A percentile compares a stretch with the other conserved stretches of the same genome.
phyloP scores from a whole-genome alignment of 2,888 invertebrate genomes.

The Acleris emargana region DNA sequence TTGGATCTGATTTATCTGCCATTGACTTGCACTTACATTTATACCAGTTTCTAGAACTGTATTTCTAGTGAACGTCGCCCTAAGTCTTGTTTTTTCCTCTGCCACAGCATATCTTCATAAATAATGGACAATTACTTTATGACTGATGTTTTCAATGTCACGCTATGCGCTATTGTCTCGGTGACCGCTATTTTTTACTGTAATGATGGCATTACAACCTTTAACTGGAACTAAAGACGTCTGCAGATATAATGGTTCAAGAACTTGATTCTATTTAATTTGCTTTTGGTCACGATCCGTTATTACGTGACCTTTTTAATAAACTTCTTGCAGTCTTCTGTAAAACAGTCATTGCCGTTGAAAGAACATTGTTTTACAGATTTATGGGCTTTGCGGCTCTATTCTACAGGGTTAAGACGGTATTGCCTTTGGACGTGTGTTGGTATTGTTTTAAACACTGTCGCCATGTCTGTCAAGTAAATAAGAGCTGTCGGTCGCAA shows the following conservation, averaged over 20 bases:
- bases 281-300: not conserved
- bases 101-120: slow-evolving; percentile 24
- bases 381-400: too few relatives aligned
- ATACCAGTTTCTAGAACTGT: slow-evolving; percentile 2
- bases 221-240: slow-evolving; percentile 7
- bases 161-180: slow-evolving; percentile 63
- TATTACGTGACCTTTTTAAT: too few relatives aligned
- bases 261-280: not conserved
- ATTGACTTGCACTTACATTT: not conserved
- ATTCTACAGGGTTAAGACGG: too few relatives aligned
- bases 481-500: too few relatives aligned
- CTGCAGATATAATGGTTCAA: not conserved
- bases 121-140: slow-evolving; percentile 44
- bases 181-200: slow-evolving; percentile 47
- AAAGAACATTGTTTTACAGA: too few relatives aligned
- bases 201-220: slow-evolving; percentile 24
- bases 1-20: not conserved
- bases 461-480: too few relatives aligned
- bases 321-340: too few relatives aligned
- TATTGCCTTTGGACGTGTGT: too few relatives aligned
- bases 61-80: slow-evolving; percentile 19
- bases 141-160: slow-evolving; percentile 69
- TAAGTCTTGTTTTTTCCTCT: slow-evolving; percentile 21
- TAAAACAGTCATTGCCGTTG: too few relatives aligned
- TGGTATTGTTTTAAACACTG: too few relatives aligned